Conservation (phyloP, 2,113 vertebrate genomes). For the Poeciliopsis prolifica region DNA sequence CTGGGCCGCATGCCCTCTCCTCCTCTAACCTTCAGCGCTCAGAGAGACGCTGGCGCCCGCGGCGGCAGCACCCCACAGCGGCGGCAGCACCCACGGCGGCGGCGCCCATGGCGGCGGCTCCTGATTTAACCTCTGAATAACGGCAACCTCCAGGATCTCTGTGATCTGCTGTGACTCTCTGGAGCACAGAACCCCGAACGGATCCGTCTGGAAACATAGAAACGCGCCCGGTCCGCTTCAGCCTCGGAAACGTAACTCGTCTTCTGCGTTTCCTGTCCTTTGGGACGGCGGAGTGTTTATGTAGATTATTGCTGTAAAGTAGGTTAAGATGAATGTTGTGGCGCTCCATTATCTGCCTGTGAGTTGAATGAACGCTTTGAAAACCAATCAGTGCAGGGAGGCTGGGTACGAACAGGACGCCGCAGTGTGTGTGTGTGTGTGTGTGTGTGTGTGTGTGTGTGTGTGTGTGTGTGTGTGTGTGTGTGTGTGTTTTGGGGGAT, state of each 20-base stretch:
- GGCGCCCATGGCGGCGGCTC: background rate
- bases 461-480: background rate
- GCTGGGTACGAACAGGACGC: background rate
- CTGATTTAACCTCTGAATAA: slow-evolving; percentile 22
- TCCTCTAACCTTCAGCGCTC: slow-evolving; percentile 40
- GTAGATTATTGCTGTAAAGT: slow-evolving; percentile 76
- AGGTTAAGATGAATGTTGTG: slow-evolving; percentile 74
- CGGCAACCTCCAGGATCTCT: slow-evolving; percentile 19
- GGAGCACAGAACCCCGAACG: slow-evolving; percentile 24
- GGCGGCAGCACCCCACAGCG: background rate
- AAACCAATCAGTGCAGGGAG: slow-evolving; percentile 27
- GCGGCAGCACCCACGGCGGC: background rate
- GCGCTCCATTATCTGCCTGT: slow-evolving; percentile 38
- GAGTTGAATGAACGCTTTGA: slow-evolving; percentile 33
- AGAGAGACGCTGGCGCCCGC: slow-evolving; percentile 13
- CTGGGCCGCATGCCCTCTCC: slow-evolving; percentile 8
- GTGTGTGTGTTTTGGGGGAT: slow-evolving; percentile 17
- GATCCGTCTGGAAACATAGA: slow-evolving; percentile 27
- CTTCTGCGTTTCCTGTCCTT: slow-evolving; percentile 56
- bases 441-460: background rate
- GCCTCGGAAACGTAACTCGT: slow-evolving; percentile 67
- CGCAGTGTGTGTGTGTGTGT: background rate
- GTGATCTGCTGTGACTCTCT: slow-evolving; percentile 29
- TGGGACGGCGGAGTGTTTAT: slow-evolving; percentile 66
- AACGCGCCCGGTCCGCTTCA: slow-evolving; percentile 27